Evolutionary conservation across 2,888 invertebrate species (phyloP).

Genomic region (Sinodicranocentrus sp.): DNA sequence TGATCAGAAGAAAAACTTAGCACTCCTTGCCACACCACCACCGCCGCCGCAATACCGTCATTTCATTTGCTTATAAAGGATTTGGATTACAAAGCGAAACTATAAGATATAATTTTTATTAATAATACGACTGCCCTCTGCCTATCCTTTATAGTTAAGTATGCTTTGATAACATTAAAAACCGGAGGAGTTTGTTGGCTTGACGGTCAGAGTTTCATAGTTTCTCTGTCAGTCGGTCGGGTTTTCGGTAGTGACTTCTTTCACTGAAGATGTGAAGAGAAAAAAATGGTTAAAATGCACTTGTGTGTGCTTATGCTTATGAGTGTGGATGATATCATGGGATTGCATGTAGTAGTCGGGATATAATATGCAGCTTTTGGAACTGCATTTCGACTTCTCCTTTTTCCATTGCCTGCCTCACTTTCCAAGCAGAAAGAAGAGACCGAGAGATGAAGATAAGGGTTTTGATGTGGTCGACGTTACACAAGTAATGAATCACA

Average conservation of each 20-base stretch:
- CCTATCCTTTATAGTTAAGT: too few species aligned
- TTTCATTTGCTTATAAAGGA: background rate
- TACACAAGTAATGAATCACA: conserved; percentile 64
- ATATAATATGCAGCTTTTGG: conserved; percentile 30
- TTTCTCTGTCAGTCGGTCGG: conserved; percentile 30
- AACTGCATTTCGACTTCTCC: conserved; percentile 22
- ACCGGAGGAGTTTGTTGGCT: background rate
- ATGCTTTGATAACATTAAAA: too few species aligned
- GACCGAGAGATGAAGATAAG: conserved; percentile 58
- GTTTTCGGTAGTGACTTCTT: conserved; percentile 22
- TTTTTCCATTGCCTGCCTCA: conserved; percentile 6
- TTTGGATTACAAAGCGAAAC: background rate
- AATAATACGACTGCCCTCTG: too few species aligned
- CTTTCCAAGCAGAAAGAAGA: conserved; percentile 44
- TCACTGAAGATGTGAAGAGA: background rate
- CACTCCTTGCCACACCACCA: conserved; percentile 23
- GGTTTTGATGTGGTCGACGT: conserved; percentile 57
- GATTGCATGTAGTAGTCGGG: conserved; percentile 10
- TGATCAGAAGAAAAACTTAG: conserved; percentile 10
- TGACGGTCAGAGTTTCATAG: too few species aligned
- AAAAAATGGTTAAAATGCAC: conserved; percentile 35
- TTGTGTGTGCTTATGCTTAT: too few species aligned
- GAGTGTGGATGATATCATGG: conserved; percentile 10
- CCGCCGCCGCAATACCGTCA: conserved; percentile 26
- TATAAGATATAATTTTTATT: too few species aligned